phyloP scores from a whole-genome alignment of 2,888 invertebrate genomes.

The Ochropleura plecta region DNA sequence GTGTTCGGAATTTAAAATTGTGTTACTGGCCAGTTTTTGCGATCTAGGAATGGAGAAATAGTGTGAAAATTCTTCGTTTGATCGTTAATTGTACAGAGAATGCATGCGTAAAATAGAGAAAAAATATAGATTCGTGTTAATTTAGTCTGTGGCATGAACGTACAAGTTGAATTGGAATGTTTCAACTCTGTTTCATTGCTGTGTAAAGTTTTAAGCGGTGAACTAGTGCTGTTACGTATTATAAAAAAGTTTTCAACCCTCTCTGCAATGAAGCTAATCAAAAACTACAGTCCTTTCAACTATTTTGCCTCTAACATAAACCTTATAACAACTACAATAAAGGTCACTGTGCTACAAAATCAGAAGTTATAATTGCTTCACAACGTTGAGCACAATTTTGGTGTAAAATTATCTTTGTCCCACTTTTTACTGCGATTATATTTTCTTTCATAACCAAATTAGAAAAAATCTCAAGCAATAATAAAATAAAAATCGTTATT shows the following conservation, averaged over 20 bases:
- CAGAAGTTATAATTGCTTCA: background rate
- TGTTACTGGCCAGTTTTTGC: constrained; percentile 50
- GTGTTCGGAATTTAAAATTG: constrained; percentile 59
- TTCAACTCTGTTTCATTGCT: constrained; percentile 33
- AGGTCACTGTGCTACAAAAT: background rate
- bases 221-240: constrained; percentile 28
- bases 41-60: constrained; percentile 52
- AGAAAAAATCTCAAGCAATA: constrained; percentile 54
- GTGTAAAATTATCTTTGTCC: background rate
- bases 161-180: constrained; percentile 22
- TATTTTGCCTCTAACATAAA: background rate
- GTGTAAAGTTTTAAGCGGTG: constrained; percentile 44
- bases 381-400: constrained; percentile 1
- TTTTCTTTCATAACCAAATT: constrained; percentile 42
- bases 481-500: constrained; percentile 62
- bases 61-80: constrained; percentile 53
- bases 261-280: constrained; percentile 20
- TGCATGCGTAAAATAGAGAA: constrained; percentile 41
- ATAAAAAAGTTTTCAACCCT: constrained; percentile 38
- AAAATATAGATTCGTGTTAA: constrained; percentile 32
- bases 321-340: background rate
- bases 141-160: constrained; percentile 26
- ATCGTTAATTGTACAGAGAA: constrained; percentile 50
- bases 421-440: background rate
- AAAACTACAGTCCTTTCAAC: constrained; percentile 18